phyloP scores from a whole-genome alignment of 2,797 vertebrate species.

The Sebastes itinus region DNA sequence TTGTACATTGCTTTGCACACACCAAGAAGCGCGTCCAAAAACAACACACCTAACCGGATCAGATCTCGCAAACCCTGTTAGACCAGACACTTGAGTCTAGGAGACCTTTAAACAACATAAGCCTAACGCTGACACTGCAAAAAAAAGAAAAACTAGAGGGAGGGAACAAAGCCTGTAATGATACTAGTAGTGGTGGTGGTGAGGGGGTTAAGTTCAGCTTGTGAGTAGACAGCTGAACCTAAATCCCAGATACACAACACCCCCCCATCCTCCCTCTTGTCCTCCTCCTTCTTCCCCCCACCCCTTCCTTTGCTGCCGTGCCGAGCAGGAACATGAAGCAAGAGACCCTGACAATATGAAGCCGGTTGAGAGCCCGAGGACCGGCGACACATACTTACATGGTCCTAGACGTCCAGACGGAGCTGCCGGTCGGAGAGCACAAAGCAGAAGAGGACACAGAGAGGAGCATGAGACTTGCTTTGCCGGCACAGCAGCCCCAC shows the following conservation, averaged over 20 bases:
- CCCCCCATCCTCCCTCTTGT: conserved; percentile 40
- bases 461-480: conserved; percentile 74
- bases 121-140: conserved; percentile 67
- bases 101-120: conserved; percentile 69
- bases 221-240: conserved; percentile 84
- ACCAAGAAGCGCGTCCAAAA: conserved; percentile 23
- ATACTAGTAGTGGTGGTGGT: conserved; percentile 17
- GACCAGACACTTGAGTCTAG: conserved; percentile 29
- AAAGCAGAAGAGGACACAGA: conserved; percentile 60
- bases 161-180: conserved; percentile 51
- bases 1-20: conserved; percentile 28
- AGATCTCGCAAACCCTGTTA: conserved; percentile 67
- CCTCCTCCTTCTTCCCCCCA: conserved; percentile 47
- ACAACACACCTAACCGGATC: conserved; percentile 62
- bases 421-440: conserved; percentile 58
- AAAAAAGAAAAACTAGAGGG: conserved; percentile 43
- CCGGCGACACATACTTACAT: conserved; percentile 76
- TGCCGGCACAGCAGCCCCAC: conserved; percentile 62
- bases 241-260: conserved; percentile 77
- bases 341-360: conserved; percentile 69
- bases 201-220: conserved; percentile 65
- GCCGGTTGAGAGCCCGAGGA: conserved; percentile 53
- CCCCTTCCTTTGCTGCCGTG: conserved; percentile 59
- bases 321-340: conserved; percentile 66
- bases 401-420: conserved; percentile 68